A percentile compares a stretch with the other conserved stretches of the same genome.
Conservation (phyloP, 2,797 vertebrate genomes). For the Neosilurus hyrtlii region DNA sequence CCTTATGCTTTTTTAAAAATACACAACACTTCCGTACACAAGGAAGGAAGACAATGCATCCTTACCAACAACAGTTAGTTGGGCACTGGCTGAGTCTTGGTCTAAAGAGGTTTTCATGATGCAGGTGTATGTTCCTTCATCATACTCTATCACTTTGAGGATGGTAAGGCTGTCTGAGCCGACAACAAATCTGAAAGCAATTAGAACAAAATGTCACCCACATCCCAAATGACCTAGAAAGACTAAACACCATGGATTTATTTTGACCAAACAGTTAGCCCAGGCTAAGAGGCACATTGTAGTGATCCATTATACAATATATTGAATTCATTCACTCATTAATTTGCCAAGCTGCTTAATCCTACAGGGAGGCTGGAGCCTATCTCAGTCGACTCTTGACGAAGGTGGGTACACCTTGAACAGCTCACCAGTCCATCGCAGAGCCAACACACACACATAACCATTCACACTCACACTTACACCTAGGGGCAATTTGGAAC, state of each 20-base stretch:
- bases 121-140: constrained; percentile 91
- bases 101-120: constrained; percentile 92
- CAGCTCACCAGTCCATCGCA: too few relatives aligned
- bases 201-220: constrained; percentile 12
- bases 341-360: too few relatives aligned
- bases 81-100: constrained; percentile 86
- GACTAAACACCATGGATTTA: background rate
- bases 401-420: too few relatives aligned
- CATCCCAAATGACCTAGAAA: background rate
- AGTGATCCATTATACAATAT: background rate
- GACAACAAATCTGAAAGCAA: constrained; percentile 76
- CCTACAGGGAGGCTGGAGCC: too few relatives aligned
- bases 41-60: constrained; percentile 49
- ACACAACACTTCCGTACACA: background rate
- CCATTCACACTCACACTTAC: too few relatives aligned
- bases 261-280: background rate
- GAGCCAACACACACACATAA: too few relatives aligned
- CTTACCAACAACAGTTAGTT: constrained; percentile 92
- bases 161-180: constrained; percentile 86
- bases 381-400: too few relatives aligned
- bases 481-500: too few relatives aligned
- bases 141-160: constrained; percentile 80
- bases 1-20: background rate
- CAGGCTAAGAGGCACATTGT: constrained; percentile 1
- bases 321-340: background rate